Evolutionary conservation across 2,888 invertebrate species (phyloP).

Genomic region (Aethes cnicana): DNA sequence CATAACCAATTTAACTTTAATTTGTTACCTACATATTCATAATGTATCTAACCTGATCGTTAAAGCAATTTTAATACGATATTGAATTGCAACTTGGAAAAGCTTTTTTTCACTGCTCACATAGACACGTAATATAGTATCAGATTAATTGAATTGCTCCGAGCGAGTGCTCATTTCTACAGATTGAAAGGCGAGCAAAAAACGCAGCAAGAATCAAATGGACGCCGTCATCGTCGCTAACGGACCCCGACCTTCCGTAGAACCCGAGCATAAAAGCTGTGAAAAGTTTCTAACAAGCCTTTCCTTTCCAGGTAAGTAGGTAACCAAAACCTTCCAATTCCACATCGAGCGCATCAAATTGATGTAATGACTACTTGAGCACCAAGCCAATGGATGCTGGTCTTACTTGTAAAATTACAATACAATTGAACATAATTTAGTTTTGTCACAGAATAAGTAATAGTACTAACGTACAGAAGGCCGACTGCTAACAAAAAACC

Average conservation of each 20-base stretch:
- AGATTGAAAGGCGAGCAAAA: constrained; percentile 40
- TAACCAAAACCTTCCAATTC: not conserved
- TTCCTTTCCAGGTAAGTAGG: not conserved
- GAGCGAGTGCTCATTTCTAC: constrained; percentile 47
- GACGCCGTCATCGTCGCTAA: constrained; percentile 42
- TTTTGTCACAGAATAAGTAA: too few relatives aligned
- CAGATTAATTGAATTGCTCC: constrained; percentile 60
- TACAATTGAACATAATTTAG: constrained; percentile 26
- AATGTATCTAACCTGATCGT: not conserved
- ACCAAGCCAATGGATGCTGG: not conserved
- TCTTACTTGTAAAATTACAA: constrained; percentile 15
- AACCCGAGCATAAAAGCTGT: constrained; percentile 11
- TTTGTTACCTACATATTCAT: too few relatives aligned
- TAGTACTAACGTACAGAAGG: too few relatives aligned
- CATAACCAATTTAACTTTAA: too few relatives aligned
- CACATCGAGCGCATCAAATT: not conserved
- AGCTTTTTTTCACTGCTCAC: constrained; percentile 6
- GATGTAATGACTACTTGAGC: not conserved
- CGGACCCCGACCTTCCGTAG: constrained; percentile 29
- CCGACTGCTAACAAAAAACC: too few relatives aligned
- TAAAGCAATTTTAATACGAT: not conserved
- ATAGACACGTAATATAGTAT: constrained; percentile 51
- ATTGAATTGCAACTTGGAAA: not conserved
- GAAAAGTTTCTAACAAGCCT: constrained; percentile 9
- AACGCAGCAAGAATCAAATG: constrained; percentile 41